These are phyloP conservation scores for Triplophysa tibetana DNA, from an alignment of 2,113 vertebrate species.

Conservation along the genomic window DNA sequence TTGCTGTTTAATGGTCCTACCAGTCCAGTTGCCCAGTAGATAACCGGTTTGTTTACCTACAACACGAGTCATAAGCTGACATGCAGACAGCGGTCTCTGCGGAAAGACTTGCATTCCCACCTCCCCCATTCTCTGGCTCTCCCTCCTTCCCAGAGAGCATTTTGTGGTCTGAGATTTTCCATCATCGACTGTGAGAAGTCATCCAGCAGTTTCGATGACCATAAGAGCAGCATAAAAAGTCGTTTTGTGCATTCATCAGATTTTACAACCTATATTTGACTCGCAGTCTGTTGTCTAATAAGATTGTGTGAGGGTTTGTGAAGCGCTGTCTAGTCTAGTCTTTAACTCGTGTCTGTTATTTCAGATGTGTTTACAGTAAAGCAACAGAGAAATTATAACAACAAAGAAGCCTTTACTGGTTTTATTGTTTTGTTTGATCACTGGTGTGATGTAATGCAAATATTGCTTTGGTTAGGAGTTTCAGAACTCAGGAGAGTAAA, in stretches of 20 bases:
- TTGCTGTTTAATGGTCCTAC: conserved; percentile 48
- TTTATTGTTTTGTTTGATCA: conserved; percentile 40
- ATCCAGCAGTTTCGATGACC: conserved; percentile 37
- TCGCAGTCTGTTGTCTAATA: conserved; percentile 44
- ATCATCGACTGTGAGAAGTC: conserved; percentile 32
- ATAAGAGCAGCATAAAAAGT: conserved; percentile 7
- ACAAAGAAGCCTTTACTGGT: not conserved
- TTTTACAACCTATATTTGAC: conserved; percentile 32
- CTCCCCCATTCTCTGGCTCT: not conserved
- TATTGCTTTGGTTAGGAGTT: conserved; percentile 40
- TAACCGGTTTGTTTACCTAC: conserved; percentile 38
- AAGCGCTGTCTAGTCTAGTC: conserved; percentile 23
- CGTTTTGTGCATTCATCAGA: conserved; percentile 33
- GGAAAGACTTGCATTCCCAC: conserved; percentile 25
- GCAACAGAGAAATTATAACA: not conserved
- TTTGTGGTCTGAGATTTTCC: conserved; percentile 42
- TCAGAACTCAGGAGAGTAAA: not conserved
- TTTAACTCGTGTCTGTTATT: not conserved
- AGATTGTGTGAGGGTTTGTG: conserved; percentile 11
- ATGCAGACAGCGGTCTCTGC: conserved; percentile 40
- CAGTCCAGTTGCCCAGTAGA: conserved; percentile 49
- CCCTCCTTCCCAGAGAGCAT: conserved; percentile 26
- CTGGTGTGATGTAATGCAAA: conserved; percentile 33
- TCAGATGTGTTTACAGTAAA: not conserved
- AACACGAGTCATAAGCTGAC: conserved; percentile 43